Base-by-base conservation (phyloP, 1,140 invertebrate species). In the Bombus superbus region DNA sequence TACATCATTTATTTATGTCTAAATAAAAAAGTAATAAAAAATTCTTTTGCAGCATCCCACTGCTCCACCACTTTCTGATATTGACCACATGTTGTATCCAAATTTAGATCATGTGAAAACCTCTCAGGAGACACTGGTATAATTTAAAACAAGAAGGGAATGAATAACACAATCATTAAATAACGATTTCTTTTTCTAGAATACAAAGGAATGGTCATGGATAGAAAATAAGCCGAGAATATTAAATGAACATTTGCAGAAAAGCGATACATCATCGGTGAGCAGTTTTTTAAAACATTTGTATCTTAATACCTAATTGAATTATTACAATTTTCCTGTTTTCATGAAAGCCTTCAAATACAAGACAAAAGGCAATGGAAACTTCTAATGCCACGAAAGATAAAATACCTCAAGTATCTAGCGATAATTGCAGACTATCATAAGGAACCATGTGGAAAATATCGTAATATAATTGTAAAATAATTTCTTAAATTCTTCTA, bases 311-410 rank as follows among this genome's bases (percentile, higher is more conserved):
- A 28, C 3, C 2, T 75, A 25, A 35, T 38, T 74, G 28, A 75
- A 62, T 42, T 35, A 18, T n/a, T 47, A 42, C 44, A 59, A 44
- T 44, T 40, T 15, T n/a, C 64, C 2, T 2, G 1, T 74, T 25
- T 81, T 28, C 35, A 35, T 15, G 22, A 4, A 42, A 74, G 40
- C 8, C n/a, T 44, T 1, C 9, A n/a, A 32, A 2, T 2, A 68
- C 18, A 38, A 2, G 5, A 25, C 32, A 11, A n/a, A 11, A 4
- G 5, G 6, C 47, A 53, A 18, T 53, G 18, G 18, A 53, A 15
- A n/a, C n/a, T 25, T 5, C 4, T 42, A 3, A 28, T 6, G 22
- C 4, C 25, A 35, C 0, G 4, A 0, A 9, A 15, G 0, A n/a
- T 1, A 4, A 59, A 11, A 15, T 22, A 22, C 25, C 1, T n/a